These are phyloP conservation scores for Spheniscus mendiculus DNA, from an alignment of 2,113 vertebrate species.

Conservation along the genomic window DNA sequence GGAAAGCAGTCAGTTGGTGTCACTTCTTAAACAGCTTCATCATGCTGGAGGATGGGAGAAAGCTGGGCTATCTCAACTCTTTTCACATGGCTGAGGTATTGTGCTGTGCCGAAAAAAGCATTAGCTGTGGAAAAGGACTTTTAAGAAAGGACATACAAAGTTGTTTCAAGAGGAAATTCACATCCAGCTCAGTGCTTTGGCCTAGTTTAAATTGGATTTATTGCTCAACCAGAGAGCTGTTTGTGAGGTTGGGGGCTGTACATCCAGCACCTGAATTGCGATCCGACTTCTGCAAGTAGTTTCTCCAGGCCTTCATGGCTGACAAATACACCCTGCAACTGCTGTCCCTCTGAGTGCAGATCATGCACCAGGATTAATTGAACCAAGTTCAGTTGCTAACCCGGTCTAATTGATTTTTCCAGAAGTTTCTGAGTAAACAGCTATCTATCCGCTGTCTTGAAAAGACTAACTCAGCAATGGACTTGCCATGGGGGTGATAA, in stretches of 20 bases:
- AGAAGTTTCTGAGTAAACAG: not conserved
- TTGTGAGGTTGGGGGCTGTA: not conserved
- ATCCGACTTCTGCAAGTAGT: not conserved
- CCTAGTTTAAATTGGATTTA: not conserved
- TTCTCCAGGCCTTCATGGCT: not conserved
- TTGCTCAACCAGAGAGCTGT: not conserved
- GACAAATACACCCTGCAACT: not conserved
- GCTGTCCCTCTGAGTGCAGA: not conserved
- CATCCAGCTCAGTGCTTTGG: not conserved
- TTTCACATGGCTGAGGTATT: not conserved
- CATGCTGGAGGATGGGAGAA: not conserved
- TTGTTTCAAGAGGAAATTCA: not conserved
- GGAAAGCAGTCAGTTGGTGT: not conserved
- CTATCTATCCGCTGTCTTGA: not conserved
- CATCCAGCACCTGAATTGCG: not conserved
- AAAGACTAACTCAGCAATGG: not conserved
- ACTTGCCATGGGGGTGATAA: not conserved
- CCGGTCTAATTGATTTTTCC: not conserved
- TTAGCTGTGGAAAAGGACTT: not conserved
- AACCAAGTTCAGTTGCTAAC: not conserved
- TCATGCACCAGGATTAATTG: not conserved
- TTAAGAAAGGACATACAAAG: not conserved
- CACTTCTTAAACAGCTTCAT: not conserved
- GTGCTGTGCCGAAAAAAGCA: not conserved
- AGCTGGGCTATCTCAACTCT: not conserved